Evolutionary conservation across 2,888 invertebrate species (phyloP), one percentile per base, ranked within the genome.

Genomic region (Heliconius charithonia): DNA sequence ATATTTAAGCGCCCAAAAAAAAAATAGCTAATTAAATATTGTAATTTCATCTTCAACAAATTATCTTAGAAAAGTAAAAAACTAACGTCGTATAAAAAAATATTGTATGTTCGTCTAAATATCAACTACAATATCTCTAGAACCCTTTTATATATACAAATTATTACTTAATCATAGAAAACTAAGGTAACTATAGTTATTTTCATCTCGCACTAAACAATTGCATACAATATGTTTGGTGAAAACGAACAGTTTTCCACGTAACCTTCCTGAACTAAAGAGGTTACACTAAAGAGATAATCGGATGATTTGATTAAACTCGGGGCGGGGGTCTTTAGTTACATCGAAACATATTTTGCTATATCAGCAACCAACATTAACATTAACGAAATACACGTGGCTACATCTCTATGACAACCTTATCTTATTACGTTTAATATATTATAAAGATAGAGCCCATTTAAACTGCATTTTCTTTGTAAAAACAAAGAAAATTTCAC

Each of bases 221-320:
- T 25, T 25, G 25, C 25, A 22, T 9, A 22, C 29, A 66, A 37
- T 66, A 69, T 6, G 41, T 56, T 72, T 72, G n/a, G 59, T 72
- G n/a, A 59, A 67, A 62, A 59, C 72, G 56, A 27, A 59, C 29
- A 67, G 73, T 73, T 75, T 78, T 74, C 73, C 65, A 75, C 70
- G 32, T 72, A 76, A 79, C 67, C 62, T 77, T 77, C 63, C 37
- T 74, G 22, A 65, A 69, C 70, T 77, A 82, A 80, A 77, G 79
- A 80, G 80, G 77, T 79, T 81, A 81, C 75, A 78, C 77, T 79
- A 81, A 79, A 77, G 75, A 79, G 81, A 82, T 81, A 82, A 82
- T 81, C 77, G 75, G 80, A 79, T 82, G 82, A 82, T 82, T 81
- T 82, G 81, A 82, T 82, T 82, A 82, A 80, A 79, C 71, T 59